Percentiles rank a stretch among this genome's conserved stretches.
phyloP scores from a whole-genome alignment of 2,113 vertebrate genomes.

The Eudyptes chrysolophus region DNA sequence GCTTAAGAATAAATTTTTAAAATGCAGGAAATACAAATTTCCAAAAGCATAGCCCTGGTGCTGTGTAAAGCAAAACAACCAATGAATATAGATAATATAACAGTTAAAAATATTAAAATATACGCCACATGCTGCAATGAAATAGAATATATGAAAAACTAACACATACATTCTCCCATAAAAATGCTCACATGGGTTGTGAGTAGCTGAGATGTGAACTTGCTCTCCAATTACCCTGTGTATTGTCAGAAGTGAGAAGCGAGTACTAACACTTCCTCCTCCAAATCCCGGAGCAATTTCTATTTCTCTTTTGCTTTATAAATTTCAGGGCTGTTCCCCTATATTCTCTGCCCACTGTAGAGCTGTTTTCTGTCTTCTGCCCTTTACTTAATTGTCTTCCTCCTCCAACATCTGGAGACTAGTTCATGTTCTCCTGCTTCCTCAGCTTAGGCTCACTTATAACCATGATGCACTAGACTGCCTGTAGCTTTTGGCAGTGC shows the following conservation, averaged over 20 bases:
- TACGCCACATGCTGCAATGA: accelerated
- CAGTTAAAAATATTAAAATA: not conserved
- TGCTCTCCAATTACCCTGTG: not conserved
- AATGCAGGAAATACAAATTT: not conserved
- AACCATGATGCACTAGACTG: not conserved
- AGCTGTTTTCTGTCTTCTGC: not conserved
- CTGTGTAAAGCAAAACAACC: not conserved
- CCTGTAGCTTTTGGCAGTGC: not conserved
- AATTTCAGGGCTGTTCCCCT: not conserved
- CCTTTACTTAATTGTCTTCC: not conserved
- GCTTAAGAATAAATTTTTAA: not conserved
- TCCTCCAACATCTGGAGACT: not conserved
- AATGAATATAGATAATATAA: not conserved
- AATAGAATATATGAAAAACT: not conserved
- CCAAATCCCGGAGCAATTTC: not conserved
- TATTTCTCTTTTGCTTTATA: not conserved
- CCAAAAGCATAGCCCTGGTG: not conserved
- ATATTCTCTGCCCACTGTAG: not conserved
- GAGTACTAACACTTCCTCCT: not conserved
- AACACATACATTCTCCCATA: not conserved
- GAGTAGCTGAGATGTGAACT: not conserved
- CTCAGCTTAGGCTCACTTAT: not conserved
- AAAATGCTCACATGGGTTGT: not conserved
- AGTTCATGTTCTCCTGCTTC: not conserved
- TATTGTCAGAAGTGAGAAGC: not conserved